These are phyloP conservation scores for Lepus europaeus DNA, from an alignment of 2,113 vertebrate species.

Conservation along the genomic window DNA sequence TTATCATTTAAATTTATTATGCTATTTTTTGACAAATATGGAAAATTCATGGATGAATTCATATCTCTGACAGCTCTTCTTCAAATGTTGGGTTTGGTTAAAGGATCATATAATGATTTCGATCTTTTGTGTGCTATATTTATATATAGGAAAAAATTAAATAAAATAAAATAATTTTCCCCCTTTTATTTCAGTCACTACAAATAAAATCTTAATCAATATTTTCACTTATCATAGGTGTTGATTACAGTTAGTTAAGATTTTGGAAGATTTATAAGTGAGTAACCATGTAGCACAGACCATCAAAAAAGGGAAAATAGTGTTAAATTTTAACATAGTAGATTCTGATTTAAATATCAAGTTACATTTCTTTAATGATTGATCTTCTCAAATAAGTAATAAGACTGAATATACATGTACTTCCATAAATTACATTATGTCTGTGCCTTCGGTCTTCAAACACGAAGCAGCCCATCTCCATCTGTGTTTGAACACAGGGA, in stretches of 20 bases:
- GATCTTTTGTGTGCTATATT: neutral
- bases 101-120: neutral
- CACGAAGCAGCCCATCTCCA: neutral
- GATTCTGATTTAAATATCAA: slow-evolving; percentile 4
- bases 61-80: neutral
- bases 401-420: neutral
- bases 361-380: neutral
- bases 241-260: neutral
- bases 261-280: neutral
- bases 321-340: slow-evolving; percentile 36
- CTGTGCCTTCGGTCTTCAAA: neutral
- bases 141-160: neutral
- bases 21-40: neutral
- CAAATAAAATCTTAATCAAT: neutral
- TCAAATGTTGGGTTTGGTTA: neutral
- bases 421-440: neutral
- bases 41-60: neutral
- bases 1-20: neutral
- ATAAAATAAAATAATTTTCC: slow-evolving; percentile 1
- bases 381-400: neutral
- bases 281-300: neutral
- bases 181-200: neutral
- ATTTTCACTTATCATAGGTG: neutral
- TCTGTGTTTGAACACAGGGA: neutral
- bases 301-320: neutral